A percentile compares a stretch with the other conserved stretches of the same genome.
phyloP scores from a whole-genome alignment of 2,888 invertebrate genomes.

The Empis livida region DNA sequence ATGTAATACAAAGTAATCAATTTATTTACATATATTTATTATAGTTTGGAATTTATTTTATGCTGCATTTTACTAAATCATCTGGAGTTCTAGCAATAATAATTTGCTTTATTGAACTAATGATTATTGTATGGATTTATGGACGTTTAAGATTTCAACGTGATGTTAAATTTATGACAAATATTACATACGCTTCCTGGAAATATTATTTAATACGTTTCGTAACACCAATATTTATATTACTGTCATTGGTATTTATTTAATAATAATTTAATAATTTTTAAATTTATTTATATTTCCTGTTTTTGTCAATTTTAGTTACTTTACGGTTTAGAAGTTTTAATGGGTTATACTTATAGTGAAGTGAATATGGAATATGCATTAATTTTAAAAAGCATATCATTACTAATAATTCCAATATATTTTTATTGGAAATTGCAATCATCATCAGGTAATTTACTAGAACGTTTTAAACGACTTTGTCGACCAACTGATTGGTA shows the following conservation, averaged over 20 bases:
- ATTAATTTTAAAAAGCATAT: slow-evolving; percentile 16
- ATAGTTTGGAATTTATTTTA: background rate
- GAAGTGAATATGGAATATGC: background rate
- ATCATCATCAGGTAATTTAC: slow-evolving; percentile 20
- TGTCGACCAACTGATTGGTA: slow-evolving; percentile 32
- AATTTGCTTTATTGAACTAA: slow-evolving; percentile 60
- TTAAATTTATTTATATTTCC: too few relatives aligned
- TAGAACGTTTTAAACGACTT: slow-evolving; percentile 21
- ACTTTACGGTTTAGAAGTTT: background rate
- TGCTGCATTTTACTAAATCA: background rate
- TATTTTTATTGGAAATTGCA: slow-evolving; percentile 22
- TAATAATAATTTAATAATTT: too few relatives aligned
- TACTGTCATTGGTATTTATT: slow-evolving; percentile 19
- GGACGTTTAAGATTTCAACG: slow-evolving; percentile 50
- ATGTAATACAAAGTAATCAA: too few relatives aligned
- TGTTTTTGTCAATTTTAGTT: slow-evolving; percentile 11
- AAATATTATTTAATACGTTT: slow-evolving; percentile 26
- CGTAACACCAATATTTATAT: slow-evolving; percentile 24
- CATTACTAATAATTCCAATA: slow-evolving; percentile 24
- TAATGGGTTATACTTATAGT: slow-evolving; percentile 10
- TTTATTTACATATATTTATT: background rate
- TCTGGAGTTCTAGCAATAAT: slow-evolving; percentile 15
- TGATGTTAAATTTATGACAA: slow-evolving; percentile 58
- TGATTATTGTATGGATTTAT: slow-evolving; percentile 72
- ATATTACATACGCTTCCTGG: slow-evolving; percentile 41